A percentile compares a stretch with the other conserved stretches of the same genome.
phyloP scores from a whole-genome alignment of 2,797 vertebrate species.

The Eulemur coronatus region DNA sequence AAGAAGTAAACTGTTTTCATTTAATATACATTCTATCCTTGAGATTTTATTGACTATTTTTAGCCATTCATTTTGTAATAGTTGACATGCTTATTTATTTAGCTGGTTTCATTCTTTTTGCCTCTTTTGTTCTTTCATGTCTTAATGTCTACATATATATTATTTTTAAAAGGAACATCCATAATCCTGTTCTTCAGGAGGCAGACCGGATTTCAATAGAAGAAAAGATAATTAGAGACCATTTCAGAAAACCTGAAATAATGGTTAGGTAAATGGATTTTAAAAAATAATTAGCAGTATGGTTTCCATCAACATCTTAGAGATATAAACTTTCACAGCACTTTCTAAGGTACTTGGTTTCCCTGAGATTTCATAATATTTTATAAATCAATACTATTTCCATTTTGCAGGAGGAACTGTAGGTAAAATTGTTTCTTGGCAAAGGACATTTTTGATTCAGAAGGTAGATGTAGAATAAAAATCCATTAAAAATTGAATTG shows the following conservation, averaged over 20 bases:
- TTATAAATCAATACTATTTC: conserved; percentile 45
- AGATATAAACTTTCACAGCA: not conserved
- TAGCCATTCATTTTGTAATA: not conserved
- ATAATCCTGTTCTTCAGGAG: not conserved
- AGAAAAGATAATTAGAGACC: not conserved
- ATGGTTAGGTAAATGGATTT: not conserved
- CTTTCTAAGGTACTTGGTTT: conserved; percentile 7
- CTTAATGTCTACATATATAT: not conserved
- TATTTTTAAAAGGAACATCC: not conserved
- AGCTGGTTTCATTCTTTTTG: not conserved
- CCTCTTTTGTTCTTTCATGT: not conserved
- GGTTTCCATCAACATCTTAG: conserved; percentile 2
- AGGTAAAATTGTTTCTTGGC: conserved; percentile 15
- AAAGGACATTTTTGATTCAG: conserved; percentile 41
- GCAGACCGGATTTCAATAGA: not conserved
- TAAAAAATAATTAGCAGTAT: not conserved
- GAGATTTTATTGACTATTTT: not conserved
- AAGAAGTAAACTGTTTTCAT: not conserved
- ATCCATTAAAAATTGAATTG: conserved; percentile 53
- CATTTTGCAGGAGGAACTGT: not conserved
- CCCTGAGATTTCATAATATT: not conserved
- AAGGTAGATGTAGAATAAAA: conserved; percentile 47
- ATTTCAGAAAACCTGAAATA: conserved; percentile 41
- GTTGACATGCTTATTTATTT: not conserved
- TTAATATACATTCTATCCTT: not conserved